phyloP scores from a whole-genome alignment of 2,797 vertebrate species.

The Sparus aurata region DNA sequence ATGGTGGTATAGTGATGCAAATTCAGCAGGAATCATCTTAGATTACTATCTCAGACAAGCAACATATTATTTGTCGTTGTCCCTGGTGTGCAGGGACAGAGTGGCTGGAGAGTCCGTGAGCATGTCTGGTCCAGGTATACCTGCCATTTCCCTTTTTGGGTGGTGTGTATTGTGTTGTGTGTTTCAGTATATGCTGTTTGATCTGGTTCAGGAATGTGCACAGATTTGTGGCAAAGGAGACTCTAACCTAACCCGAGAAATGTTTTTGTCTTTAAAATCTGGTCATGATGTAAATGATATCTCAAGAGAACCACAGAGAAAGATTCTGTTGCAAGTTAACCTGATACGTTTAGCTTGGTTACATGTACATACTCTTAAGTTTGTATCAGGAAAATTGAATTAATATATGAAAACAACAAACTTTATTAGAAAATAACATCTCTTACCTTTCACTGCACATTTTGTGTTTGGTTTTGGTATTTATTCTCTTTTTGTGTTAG shows the following conservation, averaged over 20 bases:
- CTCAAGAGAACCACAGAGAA: background rate
- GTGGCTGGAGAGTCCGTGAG: constrained; percentile 49
- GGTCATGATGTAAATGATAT: too few relatives aligned
- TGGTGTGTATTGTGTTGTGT: constrained; percentile 17
- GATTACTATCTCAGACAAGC: background rate
- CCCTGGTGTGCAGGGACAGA: constrained; percentile 66
- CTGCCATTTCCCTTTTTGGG: constrained; percentile 5
- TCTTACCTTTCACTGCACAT: background rate
- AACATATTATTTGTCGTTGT: constrained; percentile 40
- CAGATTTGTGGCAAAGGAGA: constrained; percentile 13
- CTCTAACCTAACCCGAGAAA: background rate
- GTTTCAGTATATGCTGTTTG: background rate
- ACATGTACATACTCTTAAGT: background rate
- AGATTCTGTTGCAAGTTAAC: background rate
- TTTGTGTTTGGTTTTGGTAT: background rate
- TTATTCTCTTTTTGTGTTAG: background rate
- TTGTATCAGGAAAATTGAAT: background rate
- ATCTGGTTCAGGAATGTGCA: constrained; percentile 36
- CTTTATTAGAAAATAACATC: background rate
- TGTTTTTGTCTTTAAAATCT: background rate
- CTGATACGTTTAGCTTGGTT: background rate
- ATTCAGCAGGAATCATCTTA: constrained; percentile 7
- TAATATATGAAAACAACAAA: background rate
- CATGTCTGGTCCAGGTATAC: constrained; percentile 56
- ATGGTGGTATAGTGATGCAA: background rate